Evolutionary conservation across 2,113 vertebrate species (phyloP).

Genomic region (Gambusia holbrooki): DNA sequence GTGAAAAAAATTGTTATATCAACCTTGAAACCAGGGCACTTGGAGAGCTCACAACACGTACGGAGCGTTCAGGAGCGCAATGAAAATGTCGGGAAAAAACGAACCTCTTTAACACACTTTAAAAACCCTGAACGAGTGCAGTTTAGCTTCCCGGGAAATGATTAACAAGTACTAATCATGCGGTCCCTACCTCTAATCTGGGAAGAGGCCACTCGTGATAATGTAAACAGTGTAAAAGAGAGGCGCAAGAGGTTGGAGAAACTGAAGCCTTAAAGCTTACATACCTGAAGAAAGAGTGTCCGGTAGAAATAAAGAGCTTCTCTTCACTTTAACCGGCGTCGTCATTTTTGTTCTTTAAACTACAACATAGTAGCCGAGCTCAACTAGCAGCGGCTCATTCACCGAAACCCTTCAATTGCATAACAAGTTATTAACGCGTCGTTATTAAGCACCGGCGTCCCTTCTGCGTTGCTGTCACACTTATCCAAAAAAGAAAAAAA

Average conservation of each 20-base stretch:
- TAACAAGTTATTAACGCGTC: constrained; percentile 66
- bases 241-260: background rate
- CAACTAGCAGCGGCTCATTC: constrained; percentile 20
- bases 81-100: constrained; percentile 2
- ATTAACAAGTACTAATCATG: constrained; percentile 18
- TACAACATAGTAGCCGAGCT: constrained; percentile 19
- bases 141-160: constrained; percentile 13
- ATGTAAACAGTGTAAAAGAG: constrained; percentile 9
- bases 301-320: constrained; percentile 42
- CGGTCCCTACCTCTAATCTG: background rate
- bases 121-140: background rate
- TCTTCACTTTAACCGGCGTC: constrained; percentile 28
- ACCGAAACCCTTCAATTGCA: constrained; percentile 59
- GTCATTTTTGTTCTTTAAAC: constrained; percentile 31
- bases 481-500: background rate
- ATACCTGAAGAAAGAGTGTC: constrained; percentile 63
- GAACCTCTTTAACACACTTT: background rate
- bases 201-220: constrained; percentile 31
- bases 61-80: constrained; percentile 48
- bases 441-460: constrained; percentile 50
- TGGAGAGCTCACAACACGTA: constrained; percentile 36
- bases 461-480: constrained; percentile 1
- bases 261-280: constrained; percentile 37
- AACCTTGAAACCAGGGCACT: constrained; percentile 55
- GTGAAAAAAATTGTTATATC: constrained; percentile 50